Evolutionary conservation across 2,797 vertebrate species (phyloP), one percentile per base, ranked within the genome.

Genomic region (Microchirus variegatus): DNA sequence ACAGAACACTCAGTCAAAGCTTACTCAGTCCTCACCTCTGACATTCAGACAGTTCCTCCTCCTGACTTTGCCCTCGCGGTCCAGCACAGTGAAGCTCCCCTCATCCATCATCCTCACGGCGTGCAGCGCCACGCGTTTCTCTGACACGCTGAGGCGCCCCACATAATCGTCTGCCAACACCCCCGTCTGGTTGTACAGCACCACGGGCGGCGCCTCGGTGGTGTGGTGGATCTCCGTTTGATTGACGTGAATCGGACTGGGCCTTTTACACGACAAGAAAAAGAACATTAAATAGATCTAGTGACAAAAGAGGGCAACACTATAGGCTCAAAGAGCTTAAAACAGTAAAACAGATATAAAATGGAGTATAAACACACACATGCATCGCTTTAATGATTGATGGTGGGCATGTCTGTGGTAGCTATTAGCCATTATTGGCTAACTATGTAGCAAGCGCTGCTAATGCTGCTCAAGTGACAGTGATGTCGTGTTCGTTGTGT

Each of bases 1-100:
- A 5, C 31, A 6, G 31, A 31, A 31, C 31, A 31, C 5, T 31
- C 5, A 31, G 31, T 31, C 8, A 31, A 31, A 31, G 31, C 31
- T 31, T 31, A 31, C 51, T 45, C 16, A 16, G 53, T 59, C 13
- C 76, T 87, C 70, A 94, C 93, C 91, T 91, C 82, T 86, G 61
- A 94, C 90, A 10, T 93, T 93, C 53, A 94, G 85, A 1, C 93
- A 94, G 60, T 82, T 90, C 78, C 83, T 91, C 73, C 59, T 81
- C 70, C 70, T 40, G 48, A 87, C 66, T 71, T 90, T 91, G 26
- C 83, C 87, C 4, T 90, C 82, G 0, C 36, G 77, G 77, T 93
- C 92, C 37, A 85, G 45, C 35, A 93, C 84, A 0, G 91, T 90
- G 22, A 86, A 94, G 77, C 91, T 93, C 10, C 93, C 93, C 69